Conservation (phyloP, 2,888 invertebrate genomes). For the Amblyjoppa proteus region DNA sequence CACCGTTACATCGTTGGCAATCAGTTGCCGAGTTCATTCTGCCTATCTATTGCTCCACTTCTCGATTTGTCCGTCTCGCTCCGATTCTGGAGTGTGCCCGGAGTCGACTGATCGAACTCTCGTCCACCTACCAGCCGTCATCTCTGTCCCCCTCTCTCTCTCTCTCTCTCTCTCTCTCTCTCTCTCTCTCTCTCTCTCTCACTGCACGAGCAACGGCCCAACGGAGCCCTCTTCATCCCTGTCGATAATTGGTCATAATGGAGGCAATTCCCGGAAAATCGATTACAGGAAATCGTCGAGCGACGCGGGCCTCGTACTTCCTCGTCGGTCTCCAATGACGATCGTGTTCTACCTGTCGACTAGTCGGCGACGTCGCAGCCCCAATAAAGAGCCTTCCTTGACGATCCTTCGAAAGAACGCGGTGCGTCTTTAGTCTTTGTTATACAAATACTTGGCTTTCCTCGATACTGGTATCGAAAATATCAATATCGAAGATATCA, state of each 20-base stretch:
- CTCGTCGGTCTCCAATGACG: slow-evolving; percentile 24
- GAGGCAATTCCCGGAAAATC: slow-evolving; percentile 83
- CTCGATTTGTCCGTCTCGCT: slow-evolving; percentile 62
- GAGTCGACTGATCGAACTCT: slow-evolving; percentile 68
- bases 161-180: background rate
- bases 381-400: slow-evolving; percentile 1
- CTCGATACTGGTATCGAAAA: too few species aligned
- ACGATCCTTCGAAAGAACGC: background rate
- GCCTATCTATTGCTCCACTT: slow-evolving; percentile 63
- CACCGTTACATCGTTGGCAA: slow-evolving; percentile 65
- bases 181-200: background rate
- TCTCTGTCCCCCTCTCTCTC: background rate
- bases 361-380: slow-evolving; percentile 13
- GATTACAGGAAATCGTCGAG: slow-evolving; percentile 81
- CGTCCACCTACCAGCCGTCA: slow-evolving; percentile 49
- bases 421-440: background rate
- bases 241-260: slow-evolving; percentile 83
- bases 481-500: too few species aligned
- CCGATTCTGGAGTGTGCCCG: slow-evolving; percentile 20
- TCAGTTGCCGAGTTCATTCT: slow-evolving; percentile 66
- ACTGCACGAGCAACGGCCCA: slow-evolving; percentile 49
- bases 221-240: slow-evolving; percentile 76
- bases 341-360: slow-evolving; percentile 41
- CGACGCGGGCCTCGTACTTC: slow-evolving; percentile 61
- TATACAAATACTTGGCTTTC: background rate